Conservation (phyloP, 2,113 vertebrate species). For the Ammodytes marinus region DNA sequence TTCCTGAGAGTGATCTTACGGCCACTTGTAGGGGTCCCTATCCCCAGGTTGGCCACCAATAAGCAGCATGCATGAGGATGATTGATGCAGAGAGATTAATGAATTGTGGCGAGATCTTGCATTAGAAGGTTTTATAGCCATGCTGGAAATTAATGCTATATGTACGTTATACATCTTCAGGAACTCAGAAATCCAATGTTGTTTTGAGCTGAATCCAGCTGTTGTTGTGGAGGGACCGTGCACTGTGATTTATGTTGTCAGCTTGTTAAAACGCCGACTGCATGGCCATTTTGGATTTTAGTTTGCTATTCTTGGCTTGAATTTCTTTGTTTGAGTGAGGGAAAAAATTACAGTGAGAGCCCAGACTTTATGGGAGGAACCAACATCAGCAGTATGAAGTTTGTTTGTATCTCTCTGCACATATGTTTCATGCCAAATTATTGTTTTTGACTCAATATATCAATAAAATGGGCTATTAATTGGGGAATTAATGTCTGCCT, state of each 20-base stretch:
- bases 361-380: not conserved
- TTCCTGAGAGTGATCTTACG: not conserved
- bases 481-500: not conserved
- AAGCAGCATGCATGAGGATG: too few species aligned
- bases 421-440: not conserved
- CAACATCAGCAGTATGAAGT: not conserved
- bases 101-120: too few species aligned
- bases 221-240: not conserved
- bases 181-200: not conserved
- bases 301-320: conserved; percentile 29
- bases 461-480: not conserved
- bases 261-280: not conserved
- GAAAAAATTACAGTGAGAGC: not conserved
- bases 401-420: not conserved
- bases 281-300: not conserved
- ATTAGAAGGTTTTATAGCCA: too few species aligned
- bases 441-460: too few species aligned
- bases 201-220: not conserved
- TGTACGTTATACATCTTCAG: not conserved
- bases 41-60: too few species aligned
- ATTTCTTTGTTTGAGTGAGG: conserved; percentile 3
- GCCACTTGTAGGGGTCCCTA: not conserved
- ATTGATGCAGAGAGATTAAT: too few species aligned
- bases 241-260: conserved; percentile 29
- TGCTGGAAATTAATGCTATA: not conserved